Base-by-base conservation (phyloP, 2,113 vertebrate genomes). In the Serinus canaria region DNA sequence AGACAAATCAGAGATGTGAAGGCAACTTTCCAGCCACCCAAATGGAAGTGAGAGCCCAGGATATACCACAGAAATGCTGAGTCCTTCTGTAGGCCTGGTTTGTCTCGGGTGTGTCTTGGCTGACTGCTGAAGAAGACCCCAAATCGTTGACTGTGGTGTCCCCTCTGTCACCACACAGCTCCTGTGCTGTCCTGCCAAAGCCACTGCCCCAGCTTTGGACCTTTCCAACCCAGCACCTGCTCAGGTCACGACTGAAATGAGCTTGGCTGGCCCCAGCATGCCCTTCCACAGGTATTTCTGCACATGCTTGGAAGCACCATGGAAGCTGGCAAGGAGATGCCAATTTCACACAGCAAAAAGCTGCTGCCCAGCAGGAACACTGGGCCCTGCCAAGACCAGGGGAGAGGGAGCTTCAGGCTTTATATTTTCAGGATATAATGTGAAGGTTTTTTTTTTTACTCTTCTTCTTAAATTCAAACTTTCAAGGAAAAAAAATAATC, bases 51-150 rank as follows among this genome's bases (percentile, higher is more conserved):
- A 75, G 46, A 92, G 10, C 75, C 41, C 58, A 90, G 31, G 28
- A 11, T 0, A 0, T 3, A 23, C 4, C 44, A 37, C 11, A 59
- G 60, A n/a, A 46, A 37, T 1, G 28, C 1, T 9, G 59, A 69
- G 10, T 27, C 5, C 46, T 20, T 19, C 27, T 30, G 46, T 14
- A 17, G 24, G 15, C 18, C 16, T 58, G 56, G 15, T 18, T 62
- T 53, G 22, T 53, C 31, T 75, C 47, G 22, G 41, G 11, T 30
- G 37, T 72, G 35, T 39, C 41, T 9, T 12, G 37, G 28, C 0
- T 67, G 70, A 39, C 31, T 9, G 58, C 46, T 86, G 67, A 73
- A 69, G 69, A 76, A 14, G 46, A 56, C 37, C 33, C 73, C 80
- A 59, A 15, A 58, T 4, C 6, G 1, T 25, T 62, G 14, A 15